Base-by-base conservation (phyloP, 1,140 invertebrate genomes). In the Lethrus apterus region DNA sequence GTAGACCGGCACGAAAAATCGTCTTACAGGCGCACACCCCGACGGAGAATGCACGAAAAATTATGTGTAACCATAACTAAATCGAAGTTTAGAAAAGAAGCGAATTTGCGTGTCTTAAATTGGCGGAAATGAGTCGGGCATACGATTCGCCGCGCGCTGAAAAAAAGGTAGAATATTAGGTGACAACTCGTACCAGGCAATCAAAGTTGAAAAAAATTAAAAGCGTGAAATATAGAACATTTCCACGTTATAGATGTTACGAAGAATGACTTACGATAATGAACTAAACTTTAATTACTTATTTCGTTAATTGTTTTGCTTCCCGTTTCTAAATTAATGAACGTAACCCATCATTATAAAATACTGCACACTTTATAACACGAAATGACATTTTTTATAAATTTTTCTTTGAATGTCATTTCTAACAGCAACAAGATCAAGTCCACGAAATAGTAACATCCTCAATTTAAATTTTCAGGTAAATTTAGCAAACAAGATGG, bases 211-310 rank as follows among this genome's bases (percentile, higher is more conserved):
- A 43, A 46, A 50, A 50, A 49, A n/a, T n/a, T 35, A 18, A 49
- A 47, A 32, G 34, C 48, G 54, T 55, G 56, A 57, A 59, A 59
- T 55, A 59, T 59, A 54, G 47, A 52, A 43, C 49, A 50, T 52
- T 55, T 43, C 51, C 52, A 57, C 51, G 57, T 54, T 48, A 55
- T 53, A 58, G n/a, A n/a, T n/a, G n/a, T n/a, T n/a, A n/a, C n/a
- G n/a, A 54, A 59, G 46, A 52, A 44, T 49, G 54, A 48, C 44
- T 52, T 55, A 53, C 55, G 55, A 60, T 60, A 60, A 54, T 52
- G 48, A 58, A 60, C 51, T 57, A 60, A 60, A 60, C 51, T 60
- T 60, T 58, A 60, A 60, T 60, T 60, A 56, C 45, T 44, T 49
- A 49, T 47, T 54, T 54, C 46, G 48, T 35, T 48, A 44, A 49